Conservation (phyloP, 2,113 vertebrate species). For the Sclerurus mexicanus region DNA sequence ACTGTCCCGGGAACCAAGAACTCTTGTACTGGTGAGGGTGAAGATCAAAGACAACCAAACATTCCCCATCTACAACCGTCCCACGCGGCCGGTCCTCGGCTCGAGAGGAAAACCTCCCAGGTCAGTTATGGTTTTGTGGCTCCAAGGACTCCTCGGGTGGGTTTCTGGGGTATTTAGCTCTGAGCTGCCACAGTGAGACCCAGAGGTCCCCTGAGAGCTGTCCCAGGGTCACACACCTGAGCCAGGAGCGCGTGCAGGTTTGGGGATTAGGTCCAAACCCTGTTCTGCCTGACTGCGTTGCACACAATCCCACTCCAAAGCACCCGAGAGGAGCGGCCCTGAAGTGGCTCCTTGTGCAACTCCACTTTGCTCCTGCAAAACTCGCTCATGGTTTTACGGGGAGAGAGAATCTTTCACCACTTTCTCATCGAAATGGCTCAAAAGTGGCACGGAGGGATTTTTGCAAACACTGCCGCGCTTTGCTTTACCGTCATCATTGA, state of each 20-base stretch:
- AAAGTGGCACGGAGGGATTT: background rate
- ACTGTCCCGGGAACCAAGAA: background rate
- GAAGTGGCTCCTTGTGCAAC: background rate
- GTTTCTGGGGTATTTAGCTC: background rate
- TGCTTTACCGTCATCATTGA: background rate
- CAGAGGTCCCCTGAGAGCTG: background rate
- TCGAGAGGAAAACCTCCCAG: background rate
- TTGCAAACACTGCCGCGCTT: background rate
- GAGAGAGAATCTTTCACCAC: background rate
- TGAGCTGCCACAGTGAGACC: background rate
- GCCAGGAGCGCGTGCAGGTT: fast-evolving
- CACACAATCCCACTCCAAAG: background rate
- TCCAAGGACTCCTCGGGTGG: background rate
- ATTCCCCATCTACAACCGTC: background rate
- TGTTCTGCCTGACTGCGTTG: background rate
- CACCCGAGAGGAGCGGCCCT: background rate
- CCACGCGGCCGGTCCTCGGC: background rate
- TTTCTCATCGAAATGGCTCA: background rate
- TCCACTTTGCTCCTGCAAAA: background rate
- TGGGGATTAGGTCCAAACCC: background rate
- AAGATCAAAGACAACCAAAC: background rate
- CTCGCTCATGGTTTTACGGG: background rate
- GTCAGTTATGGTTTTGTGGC: background rate
- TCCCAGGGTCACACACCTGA: background rate
- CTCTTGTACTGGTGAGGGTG: background rate